These are phyloP conservation scores for Strigops habroptila DNA, from an alignment of 2,113 vertebrate genomes.

Conservation along the genomic window DNA sequence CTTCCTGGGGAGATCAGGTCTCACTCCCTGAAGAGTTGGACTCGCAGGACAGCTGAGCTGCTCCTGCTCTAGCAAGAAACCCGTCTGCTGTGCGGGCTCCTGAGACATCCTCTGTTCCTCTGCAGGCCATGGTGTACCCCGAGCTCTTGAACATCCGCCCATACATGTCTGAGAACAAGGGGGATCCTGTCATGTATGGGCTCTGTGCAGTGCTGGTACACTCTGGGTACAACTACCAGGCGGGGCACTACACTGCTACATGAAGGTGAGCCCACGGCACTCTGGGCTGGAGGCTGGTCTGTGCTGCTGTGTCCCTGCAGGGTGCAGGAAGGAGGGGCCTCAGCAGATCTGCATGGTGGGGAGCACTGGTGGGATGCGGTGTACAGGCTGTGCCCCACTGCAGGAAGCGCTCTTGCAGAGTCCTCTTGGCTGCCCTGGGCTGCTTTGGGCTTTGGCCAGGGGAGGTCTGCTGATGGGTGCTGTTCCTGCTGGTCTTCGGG, in stretches of 20 bases:
- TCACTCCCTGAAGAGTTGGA: fast-evolving
- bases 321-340: neutral
- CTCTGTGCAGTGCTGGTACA: constrained; percentile 97
- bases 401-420: neutral
- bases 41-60: neutral
- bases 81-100: too few relatives aligned
- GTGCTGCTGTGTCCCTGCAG: neutral
- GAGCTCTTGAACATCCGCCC: constrained; percentile 93
- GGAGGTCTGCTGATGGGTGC: fast-evolving
- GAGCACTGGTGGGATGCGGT: neutral
- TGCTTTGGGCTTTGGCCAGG: neutral
- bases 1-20: neutral
- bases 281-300: neutral
- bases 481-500: neutral
- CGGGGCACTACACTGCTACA: constrained; percentile 95
- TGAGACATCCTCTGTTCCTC: neutral
- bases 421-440: neutral
- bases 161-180: constrained; percentile 90
- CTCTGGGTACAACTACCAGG: constrained; percentile 92
- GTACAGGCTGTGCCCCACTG: fast-evolving
- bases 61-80: neutral
- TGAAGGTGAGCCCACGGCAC: constrained; percentile 79
- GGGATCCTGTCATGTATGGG: constrained; percentile 84
- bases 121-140: constrained; percentile 90
- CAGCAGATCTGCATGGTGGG: neutral